phyloP scores from a whole-genome alignment of 2,797 vertebrate genomes.

The Malacoraja senta region DNA sequence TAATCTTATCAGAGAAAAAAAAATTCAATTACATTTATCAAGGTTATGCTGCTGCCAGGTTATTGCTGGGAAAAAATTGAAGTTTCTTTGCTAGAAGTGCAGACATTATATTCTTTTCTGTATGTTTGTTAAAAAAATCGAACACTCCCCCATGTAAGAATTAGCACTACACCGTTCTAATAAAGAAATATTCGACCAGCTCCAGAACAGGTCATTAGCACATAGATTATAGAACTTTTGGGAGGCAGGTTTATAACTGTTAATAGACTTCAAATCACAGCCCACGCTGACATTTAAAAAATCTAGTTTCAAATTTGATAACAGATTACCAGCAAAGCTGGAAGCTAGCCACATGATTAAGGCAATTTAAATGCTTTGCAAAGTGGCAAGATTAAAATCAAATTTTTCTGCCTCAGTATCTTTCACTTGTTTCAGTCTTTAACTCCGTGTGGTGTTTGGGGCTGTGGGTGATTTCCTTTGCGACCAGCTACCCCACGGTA shows the following conservation, averaged over 20 bases:
- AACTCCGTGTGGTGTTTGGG: slow-evolving; percentile 69
- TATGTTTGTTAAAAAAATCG: slow-evolving; percentile 61
- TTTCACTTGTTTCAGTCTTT: slow-evolving; percentile 79
- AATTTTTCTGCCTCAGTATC: slow-evolving; percentile 85
- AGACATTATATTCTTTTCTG: slow-evolving; percentile 60
- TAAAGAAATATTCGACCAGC: slow-evolving; percentile 71
- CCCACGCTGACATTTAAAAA: slow-evolving; percentile 90
- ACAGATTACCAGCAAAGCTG: slow-evolving; percentile 81
- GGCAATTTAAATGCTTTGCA: slow-evolving; percentile 94
- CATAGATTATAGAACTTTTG: slow-evolving; percentile 73
- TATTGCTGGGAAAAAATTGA: slow-evolving; percentile 56
- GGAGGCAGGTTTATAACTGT: slow-evolving; percentile 77
- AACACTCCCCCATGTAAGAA: slow-evolving; percentile 56
- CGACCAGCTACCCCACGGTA: slow-evolving; percentile 84
- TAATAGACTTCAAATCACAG: slow-evolving; percentile 78
- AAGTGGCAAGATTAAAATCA: slow-evolving; percentile 95
- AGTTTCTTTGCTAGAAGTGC: slow-evolving; percentile 61
- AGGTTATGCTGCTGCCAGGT: slow-evolving; percentile 79
- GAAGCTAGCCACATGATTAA: slow-evolving; percentile 82
- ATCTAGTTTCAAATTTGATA: slow-evolving; percentile 89
- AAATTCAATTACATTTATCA: slow-evolving; percentile 98
- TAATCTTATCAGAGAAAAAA: slow-evolving; percentile 94
- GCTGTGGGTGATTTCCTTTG: slow-evolving; percentile 77
- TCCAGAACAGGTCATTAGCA: slow-evolving; percentile 79
- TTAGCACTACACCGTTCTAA: slow-evolving; percentile 62